Evolutionary conservation across 2,797 vertebrate genomes (phyloP), one percentile per base, ranked within the genome.

Genomic region (Artibeus jamaicensis): DNA sequence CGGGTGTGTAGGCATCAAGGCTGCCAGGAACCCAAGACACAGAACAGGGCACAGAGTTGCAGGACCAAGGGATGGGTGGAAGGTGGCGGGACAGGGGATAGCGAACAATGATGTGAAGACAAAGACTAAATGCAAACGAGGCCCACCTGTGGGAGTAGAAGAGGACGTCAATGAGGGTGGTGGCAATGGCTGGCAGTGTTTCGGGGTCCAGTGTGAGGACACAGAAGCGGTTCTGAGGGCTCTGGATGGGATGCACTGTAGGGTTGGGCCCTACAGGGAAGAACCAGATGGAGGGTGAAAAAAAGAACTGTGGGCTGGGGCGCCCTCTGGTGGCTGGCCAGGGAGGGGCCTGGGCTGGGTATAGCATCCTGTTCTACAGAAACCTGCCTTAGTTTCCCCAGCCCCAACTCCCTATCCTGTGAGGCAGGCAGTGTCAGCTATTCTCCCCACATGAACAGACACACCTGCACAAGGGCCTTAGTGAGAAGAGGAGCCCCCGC

Each of bases 161-260:
- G 83, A 99, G 99, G 92, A 99, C 99, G 0, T 99, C 99, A 0
- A 99, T 99, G 95, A 99, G 99, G 1, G 99, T 99, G 85, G 99
- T 99, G 96, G 99, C 99, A 0, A 99, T 99, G 95, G 99, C 99
- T 0, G 99, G 99, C 97, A 99, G 98, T 0, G 99, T 99, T 98
- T 99, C 99, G 0, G 99, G 99, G 97, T 99, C 99, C 98, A 99
- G 98, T 0, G 99, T 99, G 98, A 99, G 99, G 93, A 99, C 98
- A 46, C 99, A 99, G 98, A 99, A 99, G 83, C 99, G 99, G 98
- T 99, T 99, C 97, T 99, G 98, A 0, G 99, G 99, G 93, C 99
- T 99, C 98, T 99, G 98, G 96, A 99, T 99, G 0, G 99, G 99
- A 97, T 99, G 99, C 85, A 99, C 98, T 0, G 99, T 99, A 21